Evolutionary conservation across 2,888 invertebrate species (phyloP).

Genomic region (Dyspetes luteomarginatus): DNA sequence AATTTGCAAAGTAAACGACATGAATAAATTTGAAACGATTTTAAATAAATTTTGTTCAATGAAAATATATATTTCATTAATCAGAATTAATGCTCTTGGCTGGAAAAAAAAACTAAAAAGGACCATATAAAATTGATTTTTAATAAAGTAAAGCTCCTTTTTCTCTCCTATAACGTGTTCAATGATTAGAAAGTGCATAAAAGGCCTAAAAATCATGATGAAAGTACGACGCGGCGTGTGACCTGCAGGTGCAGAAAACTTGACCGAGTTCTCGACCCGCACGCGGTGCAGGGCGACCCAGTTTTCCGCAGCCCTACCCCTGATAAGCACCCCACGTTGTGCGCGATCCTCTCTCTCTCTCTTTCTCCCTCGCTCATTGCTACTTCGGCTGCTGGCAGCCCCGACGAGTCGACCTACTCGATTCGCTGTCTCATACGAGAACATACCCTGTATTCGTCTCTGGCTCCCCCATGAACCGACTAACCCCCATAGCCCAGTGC

Average conservation of each 20-base stretch:
- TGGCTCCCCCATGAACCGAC: constrained; percentile 54
- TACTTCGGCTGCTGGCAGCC: constrained; percentile 44
- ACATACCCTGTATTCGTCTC: constrained; percentile 33
- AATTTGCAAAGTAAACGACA: too few species aligned
- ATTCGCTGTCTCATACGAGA: constrained; percentile 59
- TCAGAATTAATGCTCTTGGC: too few species aligned
- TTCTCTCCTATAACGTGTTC: background rate
- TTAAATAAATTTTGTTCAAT: too few species aligned
- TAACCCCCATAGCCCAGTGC: constrained; percentile 63
- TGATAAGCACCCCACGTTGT: constrained; percentile 48
- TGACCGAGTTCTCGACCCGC: constrained; percentile 81
- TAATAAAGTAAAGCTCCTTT: background rate
- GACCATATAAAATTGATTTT: too few species aligned
- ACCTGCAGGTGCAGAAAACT: constrained; percentile 82
- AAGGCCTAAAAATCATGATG: constrained; percentile 41
- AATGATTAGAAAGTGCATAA: background rate
- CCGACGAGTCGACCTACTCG: constrained; percentile 59
- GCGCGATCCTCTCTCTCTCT: constrained; percentile 49
- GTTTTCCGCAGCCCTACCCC: constrained; percentile 74
- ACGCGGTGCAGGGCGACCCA: constrained; percentile 81
- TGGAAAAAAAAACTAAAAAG: too few species aligned
- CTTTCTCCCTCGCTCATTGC: constrained; percentile 38
- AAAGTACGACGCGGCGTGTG: constrained; percentile 68
- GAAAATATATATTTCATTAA: too few species aligned
- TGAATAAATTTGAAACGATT: too few species aligned